Percentiles rank a stretch among this genome's conserved stretches.
Evolutionary conservation across 1,140 invertebrate species (phyloP).

Genomic region (Tetramorium alpestre): DNA sequence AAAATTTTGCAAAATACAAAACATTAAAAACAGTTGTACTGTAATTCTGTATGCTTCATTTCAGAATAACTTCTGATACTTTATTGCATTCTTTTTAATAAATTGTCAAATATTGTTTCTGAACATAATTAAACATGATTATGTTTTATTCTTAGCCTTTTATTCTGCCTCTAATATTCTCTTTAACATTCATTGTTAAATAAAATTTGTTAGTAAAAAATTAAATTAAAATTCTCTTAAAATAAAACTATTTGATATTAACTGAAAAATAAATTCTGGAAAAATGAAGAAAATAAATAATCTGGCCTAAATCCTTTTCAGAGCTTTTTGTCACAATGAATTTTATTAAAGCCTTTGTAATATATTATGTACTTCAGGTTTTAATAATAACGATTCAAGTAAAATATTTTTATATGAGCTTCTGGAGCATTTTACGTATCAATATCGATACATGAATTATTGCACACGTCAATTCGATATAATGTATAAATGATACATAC

Average conservation of each 20-base stretch:
- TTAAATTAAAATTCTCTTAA: neutral
- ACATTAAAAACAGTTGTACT: constrained; percentile 2
- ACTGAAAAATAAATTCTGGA: constrained; percentile 22
- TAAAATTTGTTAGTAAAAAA: neutral
- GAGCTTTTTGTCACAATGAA: neutral
- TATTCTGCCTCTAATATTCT: neutral
- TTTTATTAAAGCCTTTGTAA: neutral
- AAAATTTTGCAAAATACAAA: constrained; percentile 73
- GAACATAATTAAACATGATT: neutral
- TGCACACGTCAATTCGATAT: neutral
- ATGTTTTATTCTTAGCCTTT: neutral
- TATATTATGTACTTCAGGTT: neutral
- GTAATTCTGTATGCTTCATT: neutral
- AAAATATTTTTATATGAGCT: neutral
- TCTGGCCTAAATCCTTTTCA: neutral
- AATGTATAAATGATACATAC: constrained; percentile 84
- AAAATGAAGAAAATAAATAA: neutral
- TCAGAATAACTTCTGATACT: neutral
- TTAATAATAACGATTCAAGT: neutral
- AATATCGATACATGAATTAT: neutral
- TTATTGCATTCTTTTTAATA: neutral
- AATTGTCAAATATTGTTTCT: neutral
- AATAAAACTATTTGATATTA: constrained; percentile 22
- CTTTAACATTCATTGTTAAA: constrained; percentile 24
- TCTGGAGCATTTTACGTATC: neutral